These are phyloP conservation scores for Solea solea DNA, from an alignment of 2,113 vertebrate species.

Conservation along the genomic window DNA sequence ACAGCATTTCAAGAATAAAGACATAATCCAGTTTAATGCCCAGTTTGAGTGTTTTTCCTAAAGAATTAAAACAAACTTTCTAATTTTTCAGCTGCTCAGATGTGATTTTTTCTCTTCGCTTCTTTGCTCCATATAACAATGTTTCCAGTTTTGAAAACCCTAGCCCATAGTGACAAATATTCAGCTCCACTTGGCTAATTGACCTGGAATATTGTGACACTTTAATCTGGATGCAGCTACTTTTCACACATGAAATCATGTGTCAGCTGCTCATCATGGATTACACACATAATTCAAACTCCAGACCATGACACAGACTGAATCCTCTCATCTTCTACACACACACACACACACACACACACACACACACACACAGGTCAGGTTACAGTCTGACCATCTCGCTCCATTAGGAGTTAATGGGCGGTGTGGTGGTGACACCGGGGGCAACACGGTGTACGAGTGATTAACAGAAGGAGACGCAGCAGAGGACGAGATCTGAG, in stretches of 20 bases:
- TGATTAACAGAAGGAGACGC: conserved; percentile 36
- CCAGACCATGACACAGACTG: not conserved
- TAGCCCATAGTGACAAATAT: no score
- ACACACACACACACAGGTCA: conserved; percentile 22
- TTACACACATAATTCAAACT: conserved; percentile 7
- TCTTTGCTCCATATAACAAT: no score
- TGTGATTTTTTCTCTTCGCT: no score
- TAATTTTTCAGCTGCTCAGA: no score
- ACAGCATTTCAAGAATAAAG: no score
- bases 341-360: not conserved
- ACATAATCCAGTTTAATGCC: no score
- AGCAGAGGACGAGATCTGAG: conserved; percentile 38
- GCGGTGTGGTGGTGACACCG: conserved; percentile 44
- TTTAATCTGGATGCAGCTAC: no score
- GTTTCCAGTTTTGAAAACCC: no score
- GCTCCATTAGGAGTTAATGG: conserved; percentile 69
- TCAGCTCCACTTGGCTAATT: no score
- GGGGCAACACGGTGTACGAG: conserved; percentile 21
- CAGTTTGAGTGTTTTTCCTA: no score
- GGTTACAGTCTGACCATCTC: conserved; percentile 52
- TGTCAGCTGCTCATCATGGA: not conserved
- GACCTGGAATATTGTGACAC: no score
- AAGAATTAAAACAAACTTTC: no score
- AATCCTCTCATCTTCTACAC: conserved; percentile 6
- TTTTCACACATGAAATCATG: not conserved